Conservation (phyloP, 2,113 vertebrate genomes). For the Amblyopsis rosae region DNA sequence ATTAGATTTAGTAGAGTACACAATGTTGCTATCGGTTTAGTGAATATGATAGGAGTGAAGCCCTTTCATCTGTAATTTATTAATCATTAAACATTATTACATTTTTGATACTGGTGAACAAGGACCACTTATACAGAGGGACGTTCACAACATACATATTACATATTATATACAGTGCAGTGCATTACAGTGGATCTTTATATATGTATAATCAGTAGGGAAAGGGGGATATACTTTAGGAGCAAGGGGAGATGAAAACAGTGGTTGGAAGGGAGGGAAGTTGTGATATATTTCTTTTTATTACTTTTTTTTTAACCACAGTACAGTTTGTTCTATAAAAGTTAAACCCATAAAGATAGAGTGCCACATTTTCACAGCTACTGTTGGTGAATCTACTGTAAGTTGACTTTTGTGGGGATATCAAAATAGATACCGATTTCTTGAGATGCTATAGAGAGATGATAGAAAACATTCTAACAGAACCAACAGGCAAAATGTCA, state of each 20-base stretch:
- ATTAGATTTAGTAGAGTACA: constrained; percentile 23
- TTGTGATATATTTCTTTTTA: constrained; percentile 65
- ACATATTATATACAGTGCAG: constrained; percentile 80
- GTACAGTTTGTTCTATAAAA: constrained; percentile 77
- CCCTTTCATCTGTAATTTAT: constrained; percentile 78
- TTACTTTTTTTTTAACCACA: constrained; percentile 64
- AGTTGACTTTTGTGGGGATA: constrained; percentile 60
- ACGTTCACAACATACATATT: constrained; percentile 79
- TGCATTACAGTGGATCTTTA: constrained; percentile 76
- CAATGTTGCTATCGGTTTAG: constrained; percentile 36
- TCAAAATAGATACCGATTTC: constrained; percentile 66
- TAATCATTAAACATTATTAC: constrained; percentile 78
- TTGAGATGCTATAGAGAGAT: constrained; percentile 75
- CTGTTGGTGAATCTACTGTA: constrained; percentile 72
- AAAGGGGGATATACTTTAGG: constrained; percentile 29
- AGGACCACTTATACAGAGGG: constrained; percentile 78
- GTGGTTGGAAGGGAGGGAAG: constrained; percentile 32
- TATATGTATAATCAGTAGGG: constrained; percentile 65
- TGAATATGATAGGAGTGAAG: constrained; percentile 69
- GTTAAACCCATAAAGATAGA: constrained; percentile 72
- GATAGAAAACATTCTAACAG: constrained; percentile 77
- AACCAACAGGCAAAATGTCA: constrained; percentile 58
- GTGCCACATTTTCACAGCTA: constrained; percentile 77
- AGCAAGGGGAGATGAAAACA: constrained; percentile 21
- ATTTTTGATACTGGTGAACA: constrained; percentile 78